These are phyloP conservation scores for Hormiphora californensis DNA, from an alignment of 37 sponge, comb jelly and placozoan genomes.

Conservation along the genomic window DNA sequence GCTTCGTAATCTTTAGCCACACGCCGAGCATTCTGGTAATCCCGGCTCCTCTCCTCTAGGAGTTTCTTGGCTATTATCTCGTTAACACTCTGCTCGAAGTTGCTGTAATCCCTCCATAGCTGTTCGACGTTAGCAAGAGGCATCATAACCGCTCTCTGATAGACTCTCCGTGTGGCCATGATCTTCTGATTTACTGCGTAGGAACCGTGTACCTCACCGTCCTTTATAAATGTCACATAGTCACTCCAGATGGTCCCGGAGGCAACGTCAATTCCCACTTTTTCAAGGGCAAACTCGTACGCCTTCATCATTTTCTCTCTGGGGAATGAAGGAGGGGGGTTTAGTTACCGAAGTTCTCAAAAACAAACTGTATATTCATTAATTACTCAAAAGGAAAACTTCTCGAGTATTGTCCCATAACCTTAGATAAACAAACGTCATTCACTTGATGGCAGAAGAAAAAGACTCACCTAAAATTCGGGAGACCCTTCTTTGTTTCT, in stretches of 20 bases:
- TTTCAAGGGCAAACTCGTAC: conserved; percentile 90
- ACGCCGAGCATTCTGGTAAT: conserved; percentile 68
- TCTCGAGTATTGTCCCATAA: too few relatives aligned
- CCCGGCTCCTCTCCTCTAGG: conserved; percentile 63
- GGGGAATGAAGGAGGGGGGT: background rate
- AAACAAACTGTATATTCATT: too few relatives aligned
- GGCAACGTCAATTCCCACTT: conserved; percentile 85
- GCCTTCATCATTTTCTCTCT: conserved; percentile 92
- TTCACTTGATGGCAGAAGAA: too few relatives aligned
- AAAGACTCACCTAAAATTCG: conserved; percentile 71
- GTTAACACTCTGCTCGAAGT: conserved; percentile 81
- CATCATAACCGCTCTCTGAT: conserved; percentile 69
- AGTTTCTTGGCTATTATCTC: conserved; percentile 66
- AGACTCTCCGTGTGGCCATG: conserved; percentile 67
- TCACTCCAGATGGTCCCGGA: conserved; percentile 81
- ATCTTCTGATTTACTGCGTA: conserved; percentile 91
- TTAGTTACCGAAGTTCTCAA: too few relatives aligned
- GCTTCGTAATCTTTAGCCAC: conserved; percentile 71
- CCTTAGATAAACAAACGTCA: too few relatives aligned
- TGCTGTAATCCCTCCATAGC: conserved; percentile 85
- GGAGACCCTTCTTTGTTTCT: conserved; percentile 74
- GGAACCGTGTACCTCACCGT: conserved; percentile 65
- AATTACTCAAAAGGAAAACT: too few relatives aligned
- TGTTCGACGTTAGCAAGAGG: conserved; percentile 74
- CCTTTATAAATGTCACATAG: conserved; percentile 76